Evolutionary conservation across 2,113 vertebrate genomes (phyloP), one percentile per base, ranked within the genome.

Genomic region (Clarias macrocephalus): DNA sequence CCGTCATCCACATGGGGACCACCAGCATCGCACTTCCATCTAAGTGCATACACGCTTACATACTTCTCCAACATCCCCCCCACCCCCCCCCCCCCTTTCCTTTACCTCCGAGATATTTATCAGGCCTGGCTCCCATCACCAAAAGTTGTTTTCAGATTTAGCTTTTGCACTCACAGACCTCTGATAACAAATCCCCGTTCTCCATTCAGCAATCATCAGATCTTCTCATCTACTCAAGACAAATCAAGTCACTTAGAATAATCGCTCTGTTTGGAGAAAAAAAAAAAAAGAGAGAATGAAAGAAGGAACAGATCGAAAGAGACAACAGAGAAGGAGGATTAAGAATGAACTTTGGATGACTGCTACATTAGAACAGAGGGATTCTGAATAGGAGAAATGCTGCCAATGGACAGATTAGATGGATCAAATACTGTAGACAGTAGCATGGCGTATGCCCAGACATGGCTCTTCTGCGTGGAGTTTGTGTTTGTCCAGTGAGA

Each of bases 131-230:
- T 86, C 60, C 68, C 84, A 86, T 73, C 86, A 65, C 73, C 59
- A 88, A 89, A 89, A 87, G 75, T 72, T 77, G 54, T 63, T 88
- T 88, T 85, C 77, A 73, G 66, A 3, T 86, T 60, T 23, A 28
- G 66, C 54, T 85, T 86, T 56, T 28, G 54, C 70, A 90, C 80
- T 89, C 89, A 87, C 68, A 68, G 28, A 88, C n/a, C 33, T 3
- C 65, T 81, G 89, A 92, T 89, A 91, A 89, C 33, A 68, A 88
- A 86, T 18, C 13, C 82, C 86, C 82, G 33, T 68, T 88, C 48
- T 87, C 16, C 28, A 54, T 28, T 10, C 66, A 72, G 70, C 66
- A 65, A 80, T 70, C n/a, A 80, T 68, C 57, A 60, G 66, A 59
- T 73, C 19, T 57, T 83, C 60, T 76, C 30, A 82, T 87, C 66